Conservation (phyloP, 1,140 invertebrate genomes). For the Hestina assimilis region DNA sequence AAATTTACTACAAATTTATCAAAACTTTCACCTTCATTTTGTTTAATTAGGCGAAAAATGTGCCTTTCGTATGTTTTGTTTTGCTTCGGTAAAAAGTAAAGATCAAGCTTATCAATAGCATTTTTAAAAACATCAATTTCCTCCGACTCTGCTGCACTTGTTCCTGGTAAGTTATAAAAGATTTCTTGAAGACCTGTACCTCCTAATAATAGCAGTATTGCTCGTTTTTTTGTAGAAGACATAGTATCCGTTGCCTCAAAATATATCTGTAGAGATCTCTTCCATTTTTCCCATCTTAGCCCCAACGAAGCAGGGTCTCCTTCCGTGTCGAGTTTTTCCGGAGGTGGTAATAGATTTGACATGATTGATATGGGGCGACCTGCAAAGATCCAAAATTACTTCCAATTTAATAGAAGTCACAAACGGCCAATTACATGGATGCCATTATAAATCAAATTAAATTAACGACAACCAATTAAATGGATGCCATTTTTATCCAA, state of each 20-base stretch:
- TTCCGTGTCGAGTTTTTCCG: neutral
- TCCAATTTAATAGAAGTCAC: neutral
- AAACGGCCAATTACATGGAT: no score
- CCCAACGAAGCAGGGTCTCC: neutral
- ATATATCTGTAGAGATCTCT: neutral
- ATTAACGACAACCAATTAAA: no score
- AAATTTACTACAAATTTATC: no score
- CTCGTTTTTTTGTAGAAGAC: neutral
- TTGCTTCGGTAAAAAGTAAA: no score
- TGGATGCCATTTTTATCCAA: no score
- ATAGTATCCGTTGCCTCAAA: neutral
- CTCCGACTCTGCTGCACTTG: neutral
- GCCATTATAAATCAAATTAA: no score
- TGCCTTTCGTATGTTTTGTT: no score
- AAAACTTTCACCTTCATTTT: no score
- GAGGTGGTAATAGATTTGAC: neutral
- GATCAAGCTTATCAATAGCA: neutral
- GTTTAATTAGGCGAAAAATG: no score
- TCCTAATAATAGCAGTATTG: neutral
- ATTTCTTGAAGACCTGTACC: neutral
- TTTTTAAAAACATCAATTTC: neutral
- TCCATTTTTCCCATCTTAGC: neutral
- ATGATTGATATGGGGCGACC: neutral
- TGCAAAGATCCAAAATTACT: neutral
- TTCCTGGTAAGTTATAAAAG: neutral